Evolutionary conservation across 2,113 vertebrate species (phyloP).

Genomic region (Phasianus colchicus): DNA sequence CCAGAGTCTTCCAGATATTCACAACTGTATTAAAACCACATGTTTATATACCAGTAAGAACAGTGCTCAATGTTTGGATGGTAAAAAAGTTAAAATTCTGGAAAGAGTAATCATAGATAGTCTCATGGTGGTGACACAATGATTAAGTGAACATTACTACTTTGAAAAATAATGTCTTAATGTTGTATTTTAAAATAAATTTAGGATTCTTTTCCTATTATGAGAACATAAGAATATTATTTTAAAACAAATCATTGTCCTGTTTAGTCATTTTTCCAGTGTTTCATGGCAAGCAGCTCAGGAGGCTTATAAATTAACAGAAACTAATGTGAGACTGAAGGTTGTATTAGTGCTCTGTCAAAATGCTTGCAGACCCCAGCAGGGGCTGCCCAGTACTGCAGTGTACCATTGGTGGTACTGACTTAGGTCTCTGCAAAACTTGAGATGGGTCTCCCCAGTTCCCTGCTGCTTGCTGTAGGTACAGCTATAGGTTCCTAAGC

Average conservation of each 20-base stretch:
- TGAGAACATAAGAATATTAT: not conserved
- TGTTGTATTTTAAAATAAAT: not conserved
- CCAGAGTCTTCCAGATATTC: not conserved
- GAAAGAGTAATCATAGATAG: not conserved
- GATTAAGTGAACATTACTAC: not conserved
- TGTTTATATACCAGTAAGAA: not conserved
- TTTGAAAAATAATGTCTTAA: not conserved
- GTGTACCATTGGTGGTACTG: not conserved
- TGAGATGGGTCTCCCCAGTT: not conserved
- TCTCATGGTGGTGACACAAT: not conserved
- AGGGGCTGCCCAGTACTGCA: not conserved
- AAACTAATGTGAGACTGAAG: not conserved
- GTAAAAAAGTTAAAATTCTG: not conserved
- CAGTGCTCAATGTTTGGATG: not conserved
- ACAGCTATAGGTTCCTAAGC: not conserved
- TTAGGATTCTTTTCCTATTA: not conserved
- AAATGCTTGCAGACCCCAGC: not conserved
- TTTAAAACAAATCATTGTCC: not conserved
- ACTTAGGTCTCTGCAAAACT: not conserved
- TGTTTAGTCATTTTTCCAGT: not conserved
- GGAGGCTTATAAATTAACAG: not conserved
- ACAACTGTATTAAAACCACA: not conserved
- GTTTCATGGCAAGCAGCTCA: not conserved
- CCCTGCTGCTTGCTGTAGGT: not conserved
- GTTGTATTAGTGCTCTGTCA: not conserved